Conservation (phyloP, 2,888 invertebrate species). For the Drosophila fungiperda region DNA sequence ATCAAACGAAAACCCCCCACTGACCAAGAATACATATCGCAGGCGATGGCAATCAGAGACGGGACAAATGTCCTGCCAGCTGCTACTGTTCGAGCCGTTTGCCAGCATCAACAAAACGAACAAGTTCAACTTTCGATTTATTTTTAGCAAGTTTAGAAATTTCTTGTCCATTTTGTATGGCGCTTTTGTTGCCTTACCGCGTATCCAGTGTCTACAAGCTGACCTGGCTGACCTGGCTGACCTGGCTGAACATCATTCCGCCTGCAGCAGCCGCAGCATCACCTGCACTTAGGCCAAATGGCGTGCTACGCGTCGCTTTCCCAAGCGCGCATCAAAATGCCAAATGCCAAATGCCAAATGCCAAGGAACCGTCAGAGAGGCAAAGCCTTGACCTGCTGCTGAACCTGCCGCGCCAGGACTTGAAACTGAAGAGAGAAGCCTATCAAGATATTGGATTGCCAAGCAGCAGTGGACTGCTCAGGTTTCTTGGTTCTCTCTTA, state of each 20-base stretch:
- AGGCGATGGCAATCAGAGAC: conserved; percentile 47
- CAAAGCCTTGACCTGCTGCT: conserved; percentile 55
- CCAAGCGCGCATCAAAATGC: conserved; percentile 66
- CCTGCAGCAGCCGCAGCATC: conserved; percentile 48
- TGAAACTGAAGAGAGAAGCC: conserved; percentile 29
- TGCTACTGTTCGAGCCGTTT: conserved; percentile 33
- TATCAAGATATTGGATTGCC: conserved; percentile 43
- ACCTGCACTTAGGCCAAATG: conserved; percentile 57
- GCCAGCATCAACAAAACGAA: conserved; percentile 23
- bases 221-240: conserved; percentile 29
- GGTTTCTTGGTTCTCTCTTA: conserved; percentile 48
- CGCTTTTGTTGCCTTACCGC: conserved; percentile 60
- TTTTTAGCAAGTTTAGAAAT: conserved; percentile 66
- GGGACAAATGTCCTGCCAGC: conserved; percentile 74
- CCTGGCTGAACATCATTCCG: conserved; percentile 34
- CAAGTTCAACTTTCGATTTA: conserved; percentile 77
- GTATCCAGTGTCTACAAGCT: conserved; percentile 19
- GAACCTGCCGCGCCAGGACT: conserved; percentile 2
- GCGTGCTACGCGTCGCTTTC: conserved; percentile 33
- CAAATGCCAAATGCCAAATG: conserved; percentile 72
- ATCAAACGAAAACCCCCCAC: conserved; percentile 71
- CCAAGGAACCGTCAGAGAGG: conserved; percentile 39
- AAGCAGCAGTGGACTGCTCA: conserved; percentile 35
- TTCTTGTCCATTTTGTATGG: conserved; percentile 56
- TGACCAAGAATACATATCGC: conserved; percentile 27